Conservation (phyloP, 2,888 invertebrate genomes). For the Elaeidobius kamerunicus region DNA sequence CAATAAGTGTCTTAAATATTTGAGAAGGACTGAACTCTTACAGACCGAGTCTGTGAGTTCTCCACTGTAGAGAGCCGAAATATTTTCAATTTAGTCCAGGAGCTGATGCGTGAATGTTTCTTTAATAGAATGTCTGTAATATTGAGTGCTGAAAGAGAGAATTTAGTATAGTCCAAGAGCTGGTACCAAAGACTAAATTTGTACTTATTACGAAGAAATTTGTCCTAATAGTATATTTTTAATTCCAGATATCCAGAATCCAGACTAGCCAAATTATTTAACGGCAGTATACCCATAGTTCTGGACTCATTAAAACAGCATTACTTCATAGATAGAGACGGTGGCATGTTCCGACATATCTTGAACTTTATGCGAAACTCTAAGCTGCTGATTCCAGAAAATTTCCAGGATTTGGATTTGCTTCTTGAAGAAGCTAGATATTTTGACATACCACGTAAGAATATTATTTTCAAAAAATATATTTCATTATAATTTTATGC, state of each 20-base stretch:
- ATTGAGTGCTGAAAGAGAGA: no score
- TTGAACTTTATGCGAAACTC: constrained; percentile 95
- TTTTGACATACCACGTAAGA: constrained; percentile 86
- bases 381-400: constrained; percentile 79
- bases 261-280: constrained; percentile 87
- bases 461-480: constrained; percentile 4
- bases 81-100: no score
- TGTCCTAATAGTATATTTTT: no score
- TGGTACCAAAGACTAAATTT: no score
- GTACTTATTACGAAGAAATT: no score
- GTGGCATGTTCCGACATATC: constrained; percentile 96
- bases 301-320: constrained; percentile 95
- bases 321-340: constrained; percentile 98
- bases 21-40: no score
- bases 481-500: not conserved
- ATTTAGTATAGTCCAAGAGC: no score
- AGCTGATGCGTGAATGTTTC: no score
- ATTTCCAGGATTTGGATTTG: constrained; percentile 83
- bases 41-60: no score
- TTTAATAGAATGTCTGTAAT: no score
- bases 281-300: constrained; percentile 93
- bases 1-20: no score
- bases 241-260: constrained; percentile 92
- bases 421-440: constrained; percentile 87
- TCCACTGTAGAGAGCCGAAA: no score